A percentile compares a stretch with the other conserved stretches of the same genome.
phyloP scores from a whole-genome alignment of 2,888 invertebrate species.

The Cataglyphis rosenhaueri region DNA sequence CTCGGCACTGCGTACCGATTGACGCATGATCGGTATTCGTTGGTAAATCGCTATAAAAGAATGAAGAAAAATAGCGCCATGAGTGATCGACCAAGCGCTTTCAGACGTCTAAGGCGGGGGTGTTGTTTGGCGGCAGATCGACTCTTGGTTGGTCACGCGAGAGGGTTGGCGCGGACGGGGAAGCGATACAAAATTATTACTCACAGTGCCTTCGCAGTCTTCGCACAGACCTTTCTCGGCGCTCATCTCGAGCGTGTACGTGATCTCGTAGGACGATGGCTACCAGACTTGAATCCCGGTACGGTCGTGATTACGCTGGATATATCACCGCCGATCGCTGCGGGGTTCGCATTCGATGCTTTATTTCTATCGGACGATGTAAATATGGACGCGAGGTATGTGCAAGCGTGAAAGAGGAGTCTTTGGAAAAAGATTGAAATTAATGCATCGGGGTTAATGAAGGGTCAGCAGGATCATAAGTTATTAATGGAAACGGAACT shows the following conservation, averaged over 20 bases:
- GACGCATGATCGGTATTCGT: conserved; percentile 32
- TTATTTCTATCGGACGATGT: conserved; percentile 47
- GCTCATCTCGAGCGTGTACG: conserved; percentile 73
- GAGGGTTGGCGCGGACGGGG: conserved; percentile 53
- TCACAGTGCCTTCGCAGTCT: conserved; percentile 63
- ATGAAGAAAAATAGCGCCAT: conserved; percentile 40
- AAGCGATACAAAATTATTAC: conserved; percentile 71
- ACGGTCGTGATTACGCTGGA: conserved; percentile 62
- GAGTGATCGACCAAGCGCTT: conserved; percentile 50
- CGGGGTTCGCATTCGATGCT: conserved; percentile 44
- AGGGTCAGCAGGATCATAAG: conserved; percentile 44
- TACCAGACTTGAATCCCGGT: conserved; percentile 75
- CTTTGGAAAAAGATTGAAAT: conserved; percentile 22
- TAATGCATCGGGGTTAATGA: conserved; percentile 52
- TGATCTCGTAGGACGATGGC: conserved; percentile 80
- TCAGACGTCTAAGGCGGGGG: conserved; percentile 57
- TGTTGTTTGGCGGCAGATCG: conserved; percentile 75
- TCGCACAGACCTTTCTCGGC: conserved; percentile 65
- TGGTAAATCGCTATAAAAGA: conserved; percentile 50
- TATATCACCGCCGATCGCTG: conserved; percentile 48
- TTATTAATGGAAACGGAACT: conserved; percentile 45
- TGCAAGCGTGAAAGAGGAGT: conserved; percentile 33
- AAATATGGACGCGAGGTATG: conserved; percentile 42
- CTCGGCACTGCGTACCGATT: conserved; percentile 9
- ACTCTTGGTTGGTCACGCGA: conserved; percentile 58